Conservation (phyloP, 2,888 invertebrate genomes). For the Plagodis pulveraria region DNA sequence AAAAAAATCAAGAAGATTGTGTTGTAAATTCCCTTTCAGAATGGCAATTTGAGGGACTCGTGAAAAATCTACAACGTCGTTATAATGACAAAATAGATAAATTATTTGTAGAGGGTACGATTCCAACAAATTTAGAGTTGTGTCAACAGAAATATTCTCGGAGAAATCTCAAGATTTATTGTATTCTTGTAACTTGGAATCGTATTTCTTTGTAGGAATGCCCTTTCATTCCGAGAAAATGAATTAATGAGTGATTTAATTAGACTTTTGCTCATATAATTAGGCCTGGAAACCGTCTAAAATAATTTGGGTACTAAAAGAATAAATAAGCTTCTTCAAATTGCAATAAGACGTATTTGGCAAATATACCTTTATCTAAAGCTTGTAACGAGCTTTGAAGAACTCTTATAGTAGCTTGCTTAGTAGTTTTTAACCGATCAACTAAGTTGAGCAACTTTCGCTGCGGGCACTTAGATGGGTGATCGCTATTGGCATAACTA, state of each 20-base stretch:
- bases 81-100: slow-evolving; percentile 23
- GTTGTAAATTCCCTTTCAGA: slow-evolving; percentile 15
- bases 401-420: too few species aligned
- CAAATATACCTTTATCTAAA: too few species aligned
- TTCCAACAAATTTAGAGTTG: slow-evolving; percentile 26
- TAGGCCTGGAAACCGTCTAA: too few species aligned
- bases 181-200: background rate
- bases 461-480: too few species aligned
- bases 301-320: too few species aligned
- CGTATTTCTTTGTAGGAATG: background rate
- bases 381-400: too few species aligned
- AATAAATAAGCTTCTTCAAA: too few species aligned
- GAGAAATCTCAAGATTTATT: background rate
- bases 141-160: background rate
- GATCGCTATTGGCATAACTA: too few species aligned
- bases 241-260: background rate
- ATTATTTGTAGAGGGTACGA: slow-evolving; percentile 22
- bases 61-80: slow-evolving; percentile 22
- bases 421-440: too few species aligned
- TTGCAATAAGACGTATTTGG: too few species aligned
- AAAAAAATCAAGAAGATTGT: slow-evolving; percentile 22
- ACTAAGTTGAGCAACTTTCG: too few species aligned
- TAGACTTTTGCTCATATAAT: too few species aligned
- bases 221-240: background rate
- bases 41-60: slow-evolving; percentile 19